Base-by-base conservation (phyloP, 2,797 vertebrate species). In the Jordanella pulchra region DNA sequence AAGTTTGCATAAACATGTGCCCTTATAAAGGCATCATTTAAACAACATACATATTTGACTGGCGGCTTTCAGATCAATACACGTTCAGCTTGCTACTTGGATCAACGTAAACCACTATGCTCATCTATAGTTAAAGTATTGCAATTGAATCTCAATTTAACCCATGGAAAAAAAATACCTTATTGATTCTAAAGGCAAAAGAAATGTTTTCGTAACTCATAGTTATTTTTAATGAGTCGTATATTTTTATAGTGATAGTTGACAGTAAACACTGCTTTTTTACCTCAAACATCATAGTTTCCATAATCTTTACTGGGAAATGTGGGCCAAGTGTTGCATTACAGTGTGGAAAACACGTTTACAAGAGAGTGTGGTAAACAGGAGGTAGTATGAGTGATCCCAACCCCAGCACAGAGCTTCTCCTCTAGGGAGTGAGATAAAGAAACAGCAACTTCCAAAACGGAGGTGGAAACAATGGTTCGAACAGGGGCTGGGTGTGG, bases 401-500 rank as follows among this genome's bases (percentile, higher is more conserved):
- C 80, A 81, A 87, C 91, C 87, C 85, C 90, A 88, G 89, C 78
- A 84, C 71, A 84, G 85, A 89, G 76, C 76, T 39, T 73, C 77
- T 89, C 71, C 86, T 90, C 88, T 76, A 78, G 88, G 77, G 89
- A 92, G 60, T n/a, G 73, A 87, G 89, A 91, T 89, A 88, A 91
- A 92, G 81, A 83, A 85, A 87, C 68, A 77, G 81, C 66, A 30
- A 80, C 77, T 84, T 91, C 86, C 88, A 88, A 76, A 87, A 72
- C 86, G 78, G 88, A 88, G 90, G 75, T 92, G 78, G 80, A 89
- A 90, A 92, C 87, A 91, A 91, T 90, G 78, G 89, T 60, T 39
- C 67, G 77, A 84, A 71, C 78, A 73, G 75, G 75, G 74, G 47
- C 27, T 23, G 78, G 88, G 86, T 89, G 75, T 90, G 75, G 80